Percentiles rank a stretch among this genome's conserved stretches.
These are phyloP conservation scores for Macrosteles quadrilineatus DNA, from an alignment of 1,140 invertebrate genomes.

Conservation along the genomic window DNA sequence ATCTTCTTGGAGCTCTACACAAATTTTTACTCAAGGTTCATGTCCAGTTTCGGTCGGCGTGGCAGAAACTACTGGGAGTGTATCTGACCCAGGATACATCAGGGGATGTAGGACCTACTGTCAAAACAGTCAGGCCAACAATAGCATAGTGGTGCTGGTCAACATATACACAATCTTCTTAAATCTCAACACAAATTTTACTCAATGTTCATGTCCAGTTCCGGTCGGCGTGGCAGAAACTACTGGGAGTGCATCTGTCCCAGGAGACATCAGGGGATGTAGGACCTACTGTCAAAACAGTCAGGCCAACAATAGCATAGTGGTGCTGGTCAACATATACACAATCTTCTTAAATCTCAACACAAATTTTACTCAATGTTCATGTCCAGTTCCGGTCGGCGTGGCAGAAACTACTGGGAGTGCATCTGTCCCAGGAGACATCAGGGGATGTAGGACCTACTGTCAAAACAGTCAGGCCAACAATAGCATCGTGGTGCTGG, in stretches of 20 bases:
- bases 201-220: too few relatives aligned
- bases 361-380: too few relatives aligned
- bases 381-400: constrained; percentile 41
- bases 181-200: too few relatives aligned
- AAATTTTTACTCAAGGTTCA: too few relatives aligned
- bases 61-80: constrained; percentile 31
- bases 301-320: constrained; percentile 2
- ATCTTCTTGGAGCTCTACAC: background rate
- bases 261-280: constrained; percentile 18
- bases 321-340: background rate
- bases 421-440: background rate
- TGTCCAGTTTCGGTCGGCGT: constrained; percentile 44
- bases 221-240: constrained; percentile 36
- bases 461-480: constrained; percentile 11
- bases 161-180: background rate
- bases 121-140: constrained; percentile 12
- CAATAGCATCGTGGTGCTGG: background rate
- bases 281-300: background rate
- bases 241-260: constrained; percentile 19
- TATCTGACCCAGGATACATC: background rate
- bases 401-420: constrained; percentile 33
- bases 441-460: constrained; percentile 21
- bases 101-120: background rate
- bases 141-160: background rate
- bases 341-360: background rate